Percentiles rank a stretch among this genome's conserved stretches.
Evolutionary conservation across 2,113 vertebrate species (phyloP).

Genomic region (Pycnonotus jocosus): DNA sequence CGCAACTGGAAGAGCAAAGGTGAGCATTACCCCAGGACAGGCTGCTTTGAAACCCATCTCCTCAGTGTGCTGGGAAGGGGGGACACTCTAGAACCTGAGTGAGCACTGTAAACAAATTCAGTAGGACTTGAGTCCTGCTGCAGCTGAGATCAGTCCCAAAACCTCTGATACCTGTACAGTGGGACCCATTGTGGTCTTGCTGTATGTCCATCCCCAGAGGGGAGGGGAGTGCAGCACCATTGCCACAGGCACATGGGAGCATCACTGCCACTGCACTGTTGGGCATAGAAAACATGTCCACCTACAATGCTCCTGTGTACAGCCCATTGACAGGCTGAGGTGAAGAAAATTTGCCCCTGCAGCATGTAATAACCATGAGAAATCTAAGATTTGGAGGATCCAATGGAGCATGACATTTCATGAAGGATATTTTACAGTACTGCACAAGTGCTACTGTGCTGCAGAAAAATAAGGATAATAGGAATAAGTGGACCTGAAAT

Average conservation of each 20-base stretch:
- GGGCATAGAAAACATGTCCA: background rate
- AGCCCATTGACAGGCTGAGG: background rate
- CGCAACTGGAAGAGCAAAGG: slow-evolving; percentile 94
- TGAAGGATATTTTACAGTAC: background rate
- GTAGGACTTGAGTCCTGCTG: fast-evolving
- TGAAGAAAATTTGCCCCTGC: background rate
- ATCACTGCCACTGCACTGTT: fast-evolving
- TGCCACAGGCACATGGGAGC: too few species aligned
- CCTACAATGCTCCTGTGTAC: background rate
- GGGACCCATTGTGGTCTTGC: background rate
- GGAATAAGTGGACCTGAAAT: background rate
- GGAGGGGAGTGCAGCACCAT: background rate
- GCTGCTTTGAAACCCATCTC: background rate
- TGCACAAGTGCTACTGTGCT: background rate
- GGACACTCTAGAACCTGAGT: fast-evolving
- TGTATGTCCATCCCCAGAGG: fast-evolving
- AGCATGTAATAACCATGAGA: background rate
- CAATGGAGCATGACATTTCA: background rate
- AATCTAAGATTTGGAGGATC: background rate
- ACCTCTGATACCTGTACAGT: background rate
- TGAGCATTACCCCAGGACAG: background rate
- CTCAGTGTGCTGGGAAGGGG: background rate
- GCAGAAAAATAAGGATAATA: background rate
- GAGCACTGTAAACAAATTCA: background rate
- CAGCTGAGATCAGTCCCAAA: background rate